Evolutionary conservation across 2,113 vertebrate species (phyloP).

Genomic region (Theropithecus gelada): DNA sequence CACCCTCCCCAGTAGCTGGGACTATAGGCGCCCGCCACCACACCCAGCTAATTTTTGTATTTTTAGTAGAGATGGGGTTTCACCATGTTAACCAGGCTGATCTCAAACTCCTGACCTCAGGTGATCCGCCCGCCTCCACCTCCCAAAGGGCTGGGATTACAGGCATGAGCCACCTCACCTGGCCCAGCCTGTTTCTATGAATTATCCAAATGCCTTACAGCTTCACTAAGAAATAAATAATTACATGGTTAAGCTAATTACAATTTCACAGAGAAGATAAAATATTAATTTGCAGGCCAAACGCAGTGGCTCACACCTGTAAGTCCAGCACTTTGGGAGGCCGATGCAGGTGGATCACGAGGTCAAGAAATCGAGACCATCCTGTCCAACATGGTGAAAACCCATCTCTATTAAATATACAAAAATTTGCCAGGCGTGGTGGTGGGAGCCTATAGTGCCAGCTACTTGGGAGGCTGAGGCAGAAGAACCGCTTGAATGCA

Average conservation of each 20-base stretch:
- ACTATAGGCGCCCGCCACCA: background rate
- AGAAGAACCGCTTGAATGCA: too few species aligned
- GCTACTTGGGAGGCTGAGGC: too few species aligned
- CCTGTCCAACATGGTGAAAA: too few species aligned
- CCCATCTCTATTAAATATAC: too few species aligned
- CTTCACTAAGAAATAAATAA: background rate
- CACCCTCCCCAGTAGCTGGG: background rate
- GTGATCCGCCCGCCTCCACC: fast-evolving
- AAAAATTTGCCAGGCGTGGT: too few species aligned
- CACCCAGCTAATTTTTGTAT: background rate
- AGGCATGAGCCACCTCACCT: background rate
- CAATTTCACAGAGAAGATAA: background rate
- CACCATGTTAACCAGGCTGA: background rate
- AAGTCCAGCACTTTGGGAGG: too few species aligned
- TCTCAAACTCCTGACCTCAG: background rate
- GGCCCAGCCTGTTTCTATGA: background rate
- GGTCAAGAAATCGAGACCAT: too few species aligned
- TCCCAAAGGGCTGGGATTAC: background rate
- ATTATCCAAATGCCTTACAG: background rate
- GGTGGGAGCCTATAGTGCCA: too few species aligned
- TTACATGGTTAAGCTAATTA: background rate
- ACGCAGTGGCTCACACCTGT: too few species aligned
- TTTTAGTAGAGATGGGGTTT: background rate
- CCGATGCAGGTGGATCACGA: too few species aligned
- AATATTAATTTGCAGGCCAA: background rate